A percentile compares a stretch with the other conserved stretches of the same genome.
Conservation (phyloP, 2,113 vertebrate species). For the Lophochroa leadbeateri region DNA sequence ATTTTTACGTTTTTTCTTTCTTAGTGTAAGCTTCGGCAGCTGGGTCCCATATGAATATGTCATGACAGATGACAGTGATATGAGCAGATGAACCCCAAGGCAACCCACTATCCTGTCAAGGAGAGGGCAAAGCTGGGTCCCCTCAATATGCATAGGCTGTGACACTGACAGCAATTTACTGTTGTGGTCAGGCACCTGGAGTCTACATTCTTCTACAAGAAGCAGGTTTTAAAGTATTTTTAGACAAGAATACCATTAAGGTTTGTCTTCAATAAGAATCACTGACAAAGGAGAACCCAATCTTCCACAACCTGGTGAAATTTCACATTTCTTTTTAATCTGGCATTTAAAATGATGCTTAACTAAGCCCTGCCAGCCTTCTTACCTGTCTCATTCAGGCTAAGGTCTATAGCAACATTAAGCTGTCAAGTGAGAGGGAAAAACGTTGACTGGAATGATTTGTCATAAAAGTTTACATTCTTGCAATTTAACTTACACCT, state of each 20-base stretch:
- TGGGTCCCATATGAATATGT: slow-evolving; percentile 48
- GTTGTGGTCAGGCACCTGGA: slow-evolving; percentile 10
- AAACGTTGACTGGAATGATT: background rate
- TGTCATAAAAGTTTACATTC: background rate
- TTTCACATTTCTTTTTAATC: background rate
- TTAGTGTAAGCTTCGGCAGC: slow-evolving; percentile 51
- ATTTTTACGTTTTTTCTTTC: slow-evolving; percentile 30
- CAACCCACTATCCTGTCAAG: slow-evolving; percentile 16
- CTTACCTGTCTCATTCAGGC: background rate
- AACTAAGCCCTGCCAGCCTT: background rate
- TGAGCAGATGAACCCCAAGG: slow-evolving; percentile 55
- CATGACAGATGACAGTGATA: slow-evolving; percentile 62
- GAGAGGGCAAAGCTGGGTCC: slow-evolving; percentile 20
- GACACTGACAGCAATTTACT: slow-evolving; percentile 55
- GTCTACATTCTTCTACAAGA: slow-evolving; percentile 2
- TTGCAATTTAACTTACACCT: background rate
- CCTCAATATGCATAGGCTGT: slow-evolving; percentile 51
- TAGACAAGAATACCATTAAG: slow-evolving; percentile 23
- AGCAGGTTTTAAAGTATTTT: slow-evolving; percentile 37
- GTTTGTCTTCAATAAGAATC: background rate
- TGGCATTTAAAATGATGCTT: background rate
- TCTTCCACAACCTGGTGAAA: background rate
- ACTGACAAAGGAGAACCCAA: background rate
- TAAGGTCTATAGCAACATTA: background rate
- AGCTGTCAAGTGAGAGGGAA: background rate